Evolutionary conservation across 2,113 vertebrate genomes (phyloP).

Genomic region (Aplodontia rufa): DNA sequence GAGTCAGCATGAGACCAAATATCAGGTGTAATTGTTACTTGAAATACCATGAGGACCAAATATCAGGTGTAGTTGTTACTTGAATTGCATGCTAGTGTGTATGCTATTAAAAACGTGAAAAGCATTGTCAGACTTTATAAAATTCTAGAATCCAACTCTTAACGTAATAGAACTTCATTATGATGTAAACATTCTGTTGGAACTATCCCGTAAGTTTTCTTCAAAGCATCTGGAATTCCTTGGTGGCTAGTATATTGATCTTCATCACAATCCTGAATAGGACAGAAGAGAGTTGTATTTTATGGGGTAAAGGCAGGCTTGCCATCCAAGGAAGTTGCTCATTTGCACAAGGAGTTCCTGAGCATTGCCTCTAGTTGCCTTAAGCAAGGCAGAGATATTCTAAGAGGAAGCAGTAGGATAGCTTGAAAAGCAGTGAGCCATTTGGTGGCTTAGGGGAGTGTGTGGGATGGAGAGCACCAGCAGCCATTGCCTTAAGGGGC

Average conservation of each 20-base stretch:
- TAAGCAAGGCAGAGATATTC: neutral
- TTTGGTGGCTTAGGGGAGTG: no score
- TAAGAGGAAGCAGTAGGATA: neutral
- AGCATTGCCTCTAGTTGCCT: neutral
- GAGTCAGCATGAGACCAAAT: neutral
- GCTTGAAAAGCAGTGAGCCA: neutral
- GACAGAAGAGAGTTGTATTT: neutral
- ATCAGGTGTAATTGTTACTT: neutral
- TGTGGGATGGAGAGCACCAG: neutral
- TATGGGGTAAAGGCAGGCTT: neutral
- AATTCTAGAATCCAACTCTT: neutral
- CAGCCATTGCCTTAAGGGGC: neutral
- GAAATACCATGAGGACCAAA: neutral
- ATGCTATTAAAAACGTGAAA: neutral
- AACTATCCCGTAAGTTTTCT: neutral
- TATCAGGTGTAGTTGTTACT: neutral
- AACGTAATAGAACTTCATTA: neutral
- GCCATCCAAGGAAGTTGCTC: neutral
- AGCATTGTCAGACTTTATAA: constrained; percentile 16
- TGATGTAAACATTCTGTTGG: neutral
- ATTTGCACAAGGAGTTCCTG: neutral
- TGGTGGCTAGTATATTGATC: neutral
- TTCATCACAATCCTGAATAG: neutral
- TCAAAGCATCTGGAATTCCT: neutral
- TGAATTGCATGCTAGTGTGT: neutral